Percentiles rank a stretch among this genome's conserved stretches.
Conservation (phyloP, 35 echinoderm and acorn worm genomes). For the Ophioderma brevispina region DNA sequence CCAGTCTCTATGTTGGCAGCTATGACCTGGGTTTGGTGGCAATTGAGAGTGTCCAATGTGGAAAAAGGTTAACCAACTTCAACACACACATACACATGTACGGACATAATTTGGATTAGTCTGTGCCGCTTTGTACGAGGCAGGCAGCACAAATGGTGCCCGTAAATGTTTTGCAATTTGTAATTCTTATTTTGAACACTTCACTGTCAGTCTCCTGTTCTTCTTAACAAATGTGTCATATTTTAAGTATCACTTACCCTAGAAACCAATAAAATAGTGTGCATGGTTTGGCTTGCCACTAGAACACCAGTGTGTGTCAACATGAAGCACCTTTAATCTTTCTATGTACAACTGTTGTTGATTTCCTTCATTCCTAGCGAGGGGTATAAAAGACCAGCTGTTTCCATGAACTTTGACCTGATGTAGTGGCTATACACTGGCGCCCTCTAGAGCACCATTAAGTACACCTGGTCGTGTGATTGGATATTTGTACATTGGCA, state of each 20-base stretch:
- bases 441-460: constrained; percentile 8
- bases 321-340: constrained; percentile 88
- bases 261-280: constrained; percentile 96
- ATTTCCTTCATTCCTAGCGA: constrained; percentile 96
- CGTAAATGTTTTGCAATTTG: too few species aligned
- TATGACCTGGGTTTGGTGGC: too few species aligned
- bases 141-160: too few species aligned
- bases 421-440: not conserved
- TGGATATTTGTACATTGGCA: not conserved
- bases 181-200: too few species aligned
- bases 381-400: constrained; percentile 88
- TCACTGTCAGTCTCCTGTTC: too few species aligned
- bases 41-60: too few species aligned
- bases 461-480: not conserved
- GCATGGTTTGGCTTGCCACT: constrained; percentile 99
- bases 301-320: constrained; percentile 88
- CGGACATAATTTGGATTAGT: too few species aligned
- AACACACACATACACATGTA: too few species aligned
- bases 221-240: not conserved
- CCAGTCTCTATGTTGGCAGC: too few species aligned
- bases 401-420: constrained; percentile 55
- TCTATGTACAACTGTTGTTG: constrained; percentile 81
- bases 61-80: too few species aligned
- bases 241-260: constrained; percentile 52
- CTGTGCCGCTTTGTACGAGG: too few species aligned